Conservation (phyloP, 1,140 invertebrate species). For the Potamilus streckersoni region DNA sequence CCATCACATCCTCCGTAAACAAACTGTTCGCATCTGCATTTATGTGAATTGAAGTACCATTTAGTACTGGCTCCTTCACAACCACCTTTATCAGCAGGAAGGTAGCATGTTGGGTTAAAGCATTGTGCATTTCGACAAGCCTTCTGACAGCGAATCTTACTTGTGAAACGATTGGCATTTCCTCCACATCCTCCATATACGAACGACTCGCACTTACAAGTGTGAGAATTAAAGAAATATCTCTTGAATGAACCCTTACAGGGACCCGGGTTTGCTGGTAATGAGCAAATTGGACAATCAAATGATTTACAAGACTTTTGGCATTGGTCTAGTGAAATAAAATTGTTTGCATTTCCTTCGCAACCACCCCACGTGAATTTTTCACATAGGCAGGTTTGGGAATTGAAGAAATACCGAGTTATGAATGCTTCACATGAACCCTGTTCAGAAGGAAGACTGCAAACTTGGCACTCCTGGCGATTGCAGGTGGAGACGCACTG, state of each 20-base stretch:
- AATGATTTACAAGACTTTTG: not conserved
- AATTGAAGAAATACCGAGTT: constrained; percentile 63
- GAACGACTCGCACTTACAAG: constrained; percentile 62
- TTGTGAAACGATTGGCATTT: constrained; percentile 65
- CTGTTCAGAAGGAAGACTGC: constrained; percentile 38
- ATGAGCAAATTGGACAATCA: constrained; percentile 4
- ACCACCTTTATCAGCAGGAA: constrained; percentile 79
- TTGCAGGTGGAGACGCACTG: constrained; percentile 52
- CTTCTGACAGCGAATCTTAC: constrained; percentile 35
- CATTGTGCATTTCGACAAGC: constrained; percentile 13
- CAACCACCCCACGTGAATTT: constrained; percentile 77
- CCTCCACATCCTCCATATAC: constrained; percentile 63
- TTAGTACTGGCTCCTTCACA: constrained; percentile 73
- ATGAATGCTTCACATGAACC: constrained; percentile 51
- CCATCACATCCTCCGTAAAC: constrained; percentile 60
- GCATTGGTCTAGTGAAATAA: constrained; percentile 21
- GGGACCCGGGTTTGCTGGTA: constrained; percentile 36
- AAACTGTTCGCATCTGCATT: constrained; percentile 49
- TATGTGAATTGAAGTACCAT: constrained; percentile 50
- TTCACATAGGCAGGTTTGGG: constrained; percentile 58
- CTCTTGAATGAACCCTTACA: constrained; percentile 51
- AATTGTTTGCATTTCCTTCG: constrained; percentile 75
- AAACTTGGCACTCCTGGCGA: constrained; percentile 1
- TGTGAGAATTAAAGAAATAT: constrained; percentile 64
- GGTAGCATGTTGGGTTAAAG: constrained; percentile 74